Evolutionary conservation across 2,888 invertebrate species (phyloP), one percentile per base, ranked within the genome.

Genomic region (Lepidocyrtinus sp.): DNA sequence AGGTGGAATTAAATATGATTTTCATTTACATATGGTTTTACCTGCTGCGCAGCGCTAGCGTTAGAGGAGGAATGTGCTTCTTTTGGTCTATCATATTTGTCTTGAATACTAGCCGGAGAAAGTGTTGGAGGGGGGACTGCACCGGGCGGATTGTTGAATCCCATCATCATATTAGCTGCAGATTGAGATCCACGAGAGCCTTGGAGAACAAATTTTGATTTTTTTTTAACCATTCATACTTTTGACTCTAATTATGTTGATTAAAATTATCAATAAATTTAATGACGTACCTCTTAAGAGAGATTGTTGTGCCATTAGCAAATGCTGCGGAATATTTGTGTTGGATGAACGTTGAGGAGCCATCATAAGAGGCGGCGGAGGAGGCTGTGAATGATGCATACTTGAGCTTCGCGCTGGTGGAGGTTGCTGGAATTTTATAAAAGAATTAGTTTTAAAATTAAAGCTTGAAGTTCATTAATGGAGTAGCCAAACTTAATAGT

Each of bases 281-380:
- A n/a, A 85, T 50, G 87, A 87, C 87, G 88, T 88, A 84, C 88
- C 88, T 83, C 90, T 87, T 15, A 90, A 89, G 86, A 90, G 88
- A 69, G 90, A 90, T 83, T 90, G 90, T 77, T 90, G 90, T 3
- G 90, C 89, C 88, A 90, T 88, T 21, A 90, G 88, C 24, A 84
- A 89, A 90, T 90, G 83, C 89, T 90, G 46, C 89, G 89, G 78
- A 89, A 90, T 88, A 89, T 89, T 68, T 2, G 89, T 89, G 27
- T 90, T 88, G 75, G 89, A 88, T 25, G 89, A 88, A 59, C 90
- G 68, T 36, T 90, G 89, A 2, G 91, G 91, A 27, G 91, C 90
- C 87, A 90, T 88, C 85, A 90, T 88, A 82, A 91, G 89, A 62
- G 91, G 89, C 1, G 92, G 91, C 22, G 91, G 90, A 73, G 90